Evolutionary conservation across 2,888 invertebrate genomes (phyloP), one percentile per base, ranked within the genome.

Genomic region (Ornithoptera priamus): DNA sequence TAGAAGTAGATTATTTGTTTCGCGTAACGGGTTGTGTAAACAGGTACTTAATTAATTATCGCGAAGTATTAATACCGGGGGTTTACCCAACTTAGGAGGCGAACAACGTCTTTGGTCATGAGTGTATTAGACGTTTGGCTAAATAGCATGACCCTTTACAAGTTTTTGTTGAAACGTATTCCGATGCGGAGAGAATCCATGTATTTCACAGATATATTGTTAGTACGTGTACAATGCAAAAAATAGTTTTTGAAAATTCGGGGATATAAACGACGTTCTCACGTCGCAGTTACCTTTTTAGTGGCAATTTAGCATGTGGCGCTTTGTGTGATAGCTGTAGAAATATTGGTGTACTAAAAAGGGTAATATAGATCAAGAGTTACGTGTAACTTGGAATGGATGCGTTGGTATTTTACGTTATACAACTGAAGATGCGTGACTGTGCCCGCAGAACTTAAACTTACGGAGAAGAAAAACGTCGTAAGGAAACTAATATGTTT

Each of bases 221-320:
- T 66, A 18, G 66, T 66, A 66, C 60, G 60, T 66, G 66, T 20
- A 60, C 50, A 60, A 36, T 46, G 50, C 50, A 22, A 60, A 53
- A 53, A 66, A 66, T 66, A 30, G 60, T 66, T 66, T 66, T 60
- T 24, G 60, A 66, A 60, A 60, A 66, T 65, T 59, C 59, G 53
- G 46, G 60, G 46, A 53, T 36, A 66, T 36, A 53, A 50, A 66
- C 60, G 60, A 53, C 60, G 53, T 60, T 60, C 53, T 66, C 36
- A 60, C 60, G 66, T 66, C 36, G 60, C 59, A 65, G 59, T 60
- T 60, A 66, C 60, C 50, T 60, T 66, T 66, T 66, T 66, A 66
- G 66, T 66, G 66, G 59, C 53, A 60, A 66, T 66, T 66, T 66
- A 60, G 60, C 50, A 53, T 36, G 20, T 20, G 50, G 50, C n/a